These are phyloP conservation scores for Panorpa germanica DNA, from an alignment of 2,888 invertebrate species.

Conservation along the genomic window DNA sequence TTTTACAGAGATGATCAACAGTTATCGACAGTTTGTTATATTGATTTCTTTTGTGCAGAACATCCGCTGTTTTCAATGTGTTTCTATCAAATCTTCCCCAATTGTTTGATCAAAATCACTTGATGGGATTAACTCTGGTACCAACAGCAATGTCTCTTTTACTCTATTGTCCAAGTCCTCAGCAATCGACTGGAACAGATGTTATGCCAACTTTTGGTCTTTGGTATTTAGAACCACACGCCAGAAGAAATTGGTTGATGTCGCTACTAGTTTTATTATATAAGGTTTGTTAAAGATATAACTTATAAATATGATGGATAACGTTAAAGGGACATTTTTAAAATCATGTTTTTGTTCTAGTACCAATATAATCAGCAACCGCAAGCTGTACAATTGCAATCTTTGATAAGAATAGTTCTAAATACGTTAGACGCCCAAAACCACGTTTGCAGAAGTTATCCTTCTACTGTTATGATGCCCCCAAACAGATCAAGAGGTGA, in stretches of 20 bases:
- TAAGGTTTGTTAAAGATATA: constrained; percentile 41
- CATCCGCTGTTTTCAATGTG: constrained; percentile 88
- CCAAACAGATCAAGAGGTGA: constrained; percentile 41
- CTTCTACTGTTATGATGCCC: constrained; percentile 56
- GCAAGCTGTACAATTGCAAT: constrained; percentile 50
- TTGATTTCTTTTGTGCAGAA: constrained; percentile 28
- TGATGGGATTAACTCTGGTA: constrained; percentile 77
- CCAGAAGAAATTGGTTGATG: constrained; percentile 83
- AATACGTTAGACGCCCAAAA: constrained; percentile 84
- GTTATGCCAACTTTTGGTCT: constrained; percentile 61
- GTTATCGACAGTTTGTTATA: neutral
- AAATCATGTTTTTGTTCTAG: constrained; percentile 21
- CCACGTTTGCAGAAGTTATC: constrained; percentile 75
- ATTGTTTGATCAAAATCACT: constrained; percentile 87
- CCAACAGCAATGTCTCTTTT: constrained; percentile 67
- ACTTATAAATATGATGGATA: neutral
- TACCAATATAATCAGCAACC: constrained; percentile 60
- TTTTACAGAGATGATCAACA: constrained; percentile 5
- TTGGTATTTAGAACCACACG: constrained; percentile 73
- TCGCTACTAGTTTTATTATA: constrained; percentile 84
- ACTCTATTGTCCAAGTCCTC: constrained; percentile 69
- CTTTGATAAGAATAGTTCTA: constrained; percentile 72
- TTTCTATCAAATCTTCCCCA: constrained; percentile 87
- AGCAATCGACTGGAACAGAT: constrained; percentile 29
- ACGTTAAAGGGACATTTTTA: neutral